Base-by-base conservation (phyloP, 2,797 vertebrate genomes). In the Acanthis flammea region DNA sequence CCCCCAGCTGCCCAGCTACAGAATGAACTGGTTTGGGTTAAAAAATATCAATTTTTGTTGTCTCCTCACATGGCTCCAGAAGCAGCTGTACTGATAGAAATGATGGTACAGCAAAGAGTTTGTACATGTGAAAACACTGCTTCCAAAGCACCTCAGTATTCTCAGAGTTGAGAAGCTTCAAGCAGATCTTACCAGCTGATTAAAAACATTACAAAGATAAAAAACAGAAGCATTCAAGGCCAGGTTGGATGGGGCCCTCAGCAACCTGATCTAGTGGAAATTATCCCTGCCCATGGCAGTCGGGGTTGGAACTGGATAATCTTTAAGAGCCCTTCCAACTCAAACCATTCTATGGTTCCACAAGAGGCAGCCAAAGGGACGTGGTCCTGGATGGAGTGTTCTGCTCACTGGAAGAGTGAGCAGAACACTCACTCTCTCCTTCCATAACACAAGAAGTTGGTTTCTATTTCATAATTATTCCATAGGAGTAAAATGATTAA, bases 71-170 rank as follows among this genome's bases (percentile, higher is more conserved):
- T 0, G 1, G 2, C 23, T 61, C 33, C 68, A 76, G 70, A 88
- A 92, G 53, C 55, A 55, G 77, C 28, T 66, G 44, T 27, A 45
- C 24, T 33, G 44, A 65, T 48, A 74, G 53, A 73, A 86, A 44
- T 0, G 0, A 79, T 1, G 6, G 60, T 35, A 33, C 23, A 73
- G 44, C 6, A 7, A 39, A 51, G 66, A 66, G 39, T 10, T 30
- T 2, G 0, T 25, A 2, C 2, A 58, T 16, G 15, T 0, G 1
- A 63, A 35, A 92, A 82, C 41, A 41, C 10, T 61, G 44, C n/a
- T 67, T 50, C 71, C 41, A 84, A 41, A 90, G 76, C n/a, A 33
- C 10, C 11, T 45, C 14, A 21, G 42, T 30, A 39, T 67, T 67
- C 51, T 63, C 31, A 42, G 78, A 67, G 37, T 25, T 18, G 55